These are phyloP conservation scores for Pollenia amentaria DNA, from an alignment of 2,888 invertebrate genomes.

Conservation along the genomic window DNA sequence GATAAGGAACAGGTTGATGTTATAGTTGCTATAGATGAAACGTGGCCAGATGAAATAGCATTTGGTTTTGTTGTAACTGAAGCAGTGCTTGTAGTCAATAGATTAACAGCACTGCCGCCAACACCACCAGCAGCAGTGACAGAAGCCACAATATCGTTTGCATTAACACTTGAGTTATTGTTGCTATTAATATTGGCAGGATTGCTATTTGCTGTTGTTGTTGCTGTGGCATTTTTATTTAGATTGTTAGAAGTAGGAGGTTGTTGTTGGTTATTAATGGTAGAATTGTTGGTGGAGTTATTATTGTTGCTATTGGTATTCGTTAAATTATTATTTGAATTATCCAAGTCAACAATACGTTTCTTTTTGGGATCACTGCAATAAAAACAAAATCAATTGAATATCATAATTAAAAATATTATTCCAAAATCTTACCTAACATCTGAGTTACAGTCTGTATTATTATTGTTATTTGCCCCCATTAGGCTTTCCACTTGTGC, in stretches of 20 bases:
- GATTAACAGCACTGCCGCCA: constrained; percentile 29
- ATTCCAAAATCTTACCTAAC: constrained; percentile 80
- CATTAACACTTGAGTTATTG: constrained; percentile 68
- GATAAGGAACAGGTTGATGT: constrained; percentile 60
- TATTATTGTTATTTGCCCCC: constrained; percentile 77
- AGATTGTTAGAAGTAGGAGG: constrained; percentile 71
- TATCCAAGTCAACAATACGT: constrained; percentile 81
- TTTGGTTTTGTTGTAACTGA: constrained; percentile 64
- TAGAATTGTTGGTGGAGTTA: constrained; percentile 44
- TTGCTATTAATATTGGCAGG: constrained; percentile 76
- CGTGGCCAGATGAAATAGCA: constrained; percentile 51
- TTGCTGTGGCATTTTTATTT: constrained; percentile 46
- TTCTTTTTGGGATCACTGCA: constrained; percentile 84
- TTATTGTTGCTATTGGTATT: constrained; percentile 59
- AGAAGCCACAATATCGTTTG: constrained; percentile 65
- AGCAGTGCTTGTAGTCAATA: constrained; percentile 75
- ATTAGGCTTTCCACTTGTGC: constrained; percentile 81
- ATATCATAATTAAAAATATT: background rate
- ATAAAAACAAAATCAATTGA: constrained; percentile 49
- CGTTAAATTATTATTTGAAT: constrained; percentile 74
- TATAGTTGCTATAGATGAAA: constrained; percentile 62
- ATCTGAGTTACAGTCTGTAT: constrained; percentile 79
- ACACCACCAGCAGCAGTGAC: constrained; percentile 34
- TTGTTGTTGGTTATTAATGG: constrained; percentile 74
- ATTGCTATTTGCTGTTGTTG: constrained; percentile 72